Percentiles rank a stretch among this genome's conserved stretches.
These are phyloP conservation scores for Argya squamiceps DNA, from an alignment of 2,797 vertebrate species.

Conservation along the genomic window DNA sequence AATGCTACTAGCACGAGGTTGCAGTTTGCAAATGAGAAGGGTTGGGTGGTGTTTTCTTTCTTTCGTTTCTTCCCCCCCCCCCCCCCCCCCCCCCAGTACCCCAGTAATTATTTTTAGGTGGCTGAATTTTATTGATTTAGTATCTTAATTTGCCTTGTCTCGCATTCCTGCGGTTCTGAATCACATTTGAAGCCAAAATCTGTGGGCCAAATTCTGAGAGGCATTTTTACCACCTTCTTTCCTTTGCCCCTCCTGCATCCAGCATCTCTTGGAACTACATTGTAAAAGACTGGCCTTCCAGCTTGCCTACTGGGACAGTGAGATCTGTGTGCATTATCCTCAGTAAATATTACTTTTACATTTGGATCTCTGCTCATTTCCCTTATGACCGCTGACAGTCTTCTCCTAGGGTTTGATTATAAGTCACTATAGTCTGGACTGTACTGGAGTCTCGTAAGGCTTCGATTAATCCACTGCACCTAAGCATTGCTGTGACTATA, in stretches of 20 bases:
- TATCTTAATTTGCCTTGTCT: neutral
- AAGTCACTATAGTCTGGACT: conserved; percentile 12
- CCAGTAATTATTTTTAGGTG: neutral
- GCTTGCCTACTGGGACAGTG: conserved; percentile 10
- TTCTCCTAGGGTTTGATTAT: conserved; percentile 6
- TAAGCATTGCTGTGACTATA: conserved; percentile 65
- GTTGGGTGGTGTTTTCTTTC: neutral
- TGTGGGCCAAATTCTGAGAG: neutral
- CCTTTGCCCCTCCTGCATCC: neutral
- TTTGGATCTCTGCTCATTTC: conserved; percentile 45
- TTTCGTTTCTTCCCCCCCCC: no score
- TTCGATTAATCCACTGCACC: conserved; percentile 66
- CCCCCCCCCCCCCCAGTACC: no score
- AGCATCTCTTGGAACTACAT: neutral
- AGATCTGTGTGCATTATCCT: conserved; percentile 30
- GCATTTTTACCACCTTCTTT: neutral
- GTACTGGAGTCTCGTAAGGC: conserved; percentile 24
- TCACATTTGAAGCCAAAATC: neutral
- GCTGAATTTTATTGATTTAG: neutral
- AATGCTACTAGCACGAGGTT: accelerated
- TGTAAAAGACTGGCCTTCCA: conserved; percentile 32
- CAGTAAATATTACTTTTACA: conserved; percentile 35
- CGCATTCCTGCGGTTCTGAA: neutral
- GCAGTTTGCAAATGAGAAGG: neutral
- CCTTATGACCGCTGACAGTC: conserved; percentile 20